Evolutionary conservation across 2,888 invertebrate species (phyloP), one percentile per base, ranked within the genome.

Genomic region (Andrena trimmerana): DNA sequence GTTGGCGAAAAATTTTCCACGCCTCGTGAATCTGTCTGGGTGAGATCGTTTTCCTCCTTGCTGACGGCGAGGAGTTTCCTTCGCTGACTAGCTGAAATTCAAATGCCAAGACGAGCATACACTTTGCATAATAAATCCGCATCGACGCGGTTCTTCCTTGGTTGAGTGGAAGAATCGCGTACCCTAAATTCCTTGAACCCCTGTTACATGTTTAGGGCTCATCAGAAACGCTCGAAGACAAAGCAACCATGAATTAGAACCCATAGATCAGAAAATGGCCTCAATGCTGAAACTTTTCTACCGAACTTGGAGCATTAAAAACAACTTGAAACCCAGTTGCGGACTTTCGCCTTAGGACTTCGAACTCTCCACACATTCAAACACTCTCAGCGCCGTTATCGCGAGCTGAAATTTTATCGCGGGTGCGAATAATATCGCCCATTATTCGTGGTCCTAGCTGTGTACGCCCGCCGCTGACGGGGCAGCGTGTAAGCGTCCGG

Each of bases 1-100:
- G 48, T 48, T 16, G 27, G 42, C 69, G 59, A 27, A 69, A 69
- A 57, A 59, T 69, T 59, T 69, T 69, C 59, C 69, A 59, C 57
- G 60, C 27, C 60, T 62, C 31, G 60, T 7, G 60, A 62, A 33
- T 57, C 57, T 57, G 57, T 24, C 57, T 13, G 57, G 24, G 27
- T 42, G 24, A 24, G 57, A 57, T 57, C 57, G 57, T 27, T 20
- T 57, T 27, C 24, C 24, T 57, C 24, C 24, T 24, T 10, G 27
- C 54, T 57, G 54, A 57, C 54, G 4, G 13, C 4, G 42, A 4
- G 3, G 42, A 13, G 42, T 13, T 16, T 42, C 42, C 42, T 42
- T 42, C 57, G 57, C 57, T 57, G 57, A 57, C 57, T 27, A 27
- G 24, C 24, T 27, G 27, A 57, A 57, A 57, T 10, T 57, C 57